These are phyloP conservation scores for Porites rus DNA, from an alignment of 92 coral and sea anemone species.

Conservation along the genomic window DNA sequence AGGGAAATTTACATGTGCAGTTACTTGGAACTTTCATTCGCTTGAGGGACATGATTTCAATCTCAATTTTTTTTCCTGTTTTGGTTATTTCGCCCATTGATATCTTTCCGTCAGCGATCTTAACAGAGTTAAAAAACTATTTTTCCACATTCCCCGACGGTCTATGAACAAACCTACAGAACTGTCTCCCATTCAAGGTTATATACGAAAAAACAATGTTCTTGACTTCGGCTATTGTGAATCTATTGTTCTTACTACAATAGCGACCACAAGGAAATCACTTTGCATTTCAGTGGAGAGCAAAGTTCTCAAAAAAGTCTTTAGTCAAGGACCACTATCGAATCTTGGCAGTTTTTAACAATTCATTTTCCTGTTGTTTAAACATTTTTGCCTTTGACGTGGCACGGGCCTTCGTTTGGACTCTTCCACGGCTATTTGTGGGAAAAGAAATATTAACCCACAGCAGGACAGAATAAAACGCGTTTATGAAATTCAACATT, in stretches of 20 bases:
- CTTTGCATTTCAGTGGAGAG: slow-evolving; percentile 40
- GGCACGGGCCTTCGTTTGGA: not conserved
- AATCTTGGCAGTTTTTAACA: slow-evolving; percentile 15
- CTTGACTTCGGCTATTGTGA: slow-evolving; percentile 22
- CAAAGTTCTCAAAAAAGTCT: slow-evolving; percentile 22
- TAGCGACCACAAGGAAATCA: slow-evolving; percentile 30
- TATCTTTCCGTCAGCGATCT: not conserved
- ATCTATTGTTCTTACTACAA: slow-evolving; percentile 30
- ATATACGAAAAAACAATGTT: slow-evolving; percentile 9
- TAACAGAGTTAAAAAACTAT: not conserved
- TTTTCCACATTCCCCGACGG: not conserved
- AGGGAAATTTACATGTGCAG: slow-evolving; percentile 72
- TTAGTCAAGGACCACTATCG: slow-evolving; percentile 33
- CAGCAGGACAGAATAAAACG: slow-evolving; percentile 36
- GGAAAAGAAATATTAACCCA: slow-evolving; percentile 26
- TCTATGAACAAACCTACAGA: not conserved
- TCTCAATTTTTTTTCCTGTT: slow-evolving; percentile 1
- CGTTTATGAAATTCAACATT: slow-evolving; percentile 48
- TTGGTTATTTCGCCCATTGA: not conserved
- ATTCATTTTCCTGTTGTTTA: not conserved
- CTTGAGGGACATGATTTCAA: slow-evolving; percentile 17
- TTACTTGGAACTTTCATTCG: slow-evolving; percentile 13
- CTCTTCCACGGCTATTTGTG: slow-evolving; percentile 14
- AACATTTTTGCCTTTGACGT: not conserved
- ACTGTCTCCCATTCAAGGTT: slow-evolving; percentile 5